A percentile compares a stretch with the other conserved stretches of the same genome.
These are phyloP conservation scores for Barbus barbus DNA, from an alignment of 2,113 vertebrate genomes.

Conservation along the genomic window DNA sequence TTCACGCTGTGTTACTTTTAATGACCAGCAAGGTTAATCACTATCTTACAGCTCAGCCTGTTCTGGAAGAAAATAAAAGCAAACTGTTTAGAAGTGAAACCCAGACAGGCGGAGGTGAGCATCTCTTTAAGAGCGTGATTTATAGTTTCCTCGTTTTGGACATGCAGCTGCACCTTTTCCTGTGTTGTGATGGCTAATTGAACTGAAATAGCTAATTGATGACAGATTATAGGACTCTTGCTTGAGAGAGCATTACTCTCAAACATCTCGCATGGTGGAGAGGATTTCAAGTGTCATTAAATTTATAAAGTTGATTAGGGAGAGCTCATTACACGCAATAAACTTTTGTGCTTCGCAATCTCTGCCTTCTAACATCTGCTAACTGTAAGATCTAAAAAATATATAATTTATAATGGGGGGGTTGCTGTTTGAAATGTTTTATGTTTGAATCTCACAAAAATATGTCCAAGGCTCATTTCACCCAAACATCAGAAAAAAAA, in stretches of 20 bases:
- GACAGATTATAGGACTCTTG: background rate
- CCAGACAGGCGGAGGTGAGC: background rate
- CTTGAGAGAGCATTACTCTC: slow-evolving; percentile 11
- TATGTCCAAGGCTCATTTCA: too few relatives aligned
- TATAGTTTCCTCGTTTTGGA: background rate
- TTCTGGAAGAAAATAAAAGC: background rate
- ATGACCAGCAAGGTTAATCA: slow-evolving; percentile 31
- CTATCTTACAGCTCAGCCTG: background rate
- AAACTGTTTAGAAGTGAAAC: background rate
- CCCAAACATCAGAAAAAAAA: background rate
- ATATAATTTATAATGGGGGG: background rate
- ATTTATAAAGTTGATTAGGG: slow-evolving; percentile 21
- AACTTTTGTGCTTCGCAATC: background rate
- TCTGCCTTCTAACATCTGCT: background rate
- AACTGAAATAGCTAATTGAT: slow-evolving; percentile 28
- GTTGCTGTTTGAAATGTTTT: too few relatives aligned
- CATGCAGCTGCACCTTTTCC: background rate
- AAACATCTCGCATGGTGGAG: slow-evolving; percentile 4
- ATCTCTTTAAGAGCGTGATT: background rate
- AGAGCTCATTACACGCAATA: slow-evolving; percentile 8
- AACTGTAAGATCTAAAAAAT: background rate
- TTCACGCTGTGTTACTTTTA: slow-evolving; percentile 35
- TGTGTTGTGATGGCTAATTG: background rate
- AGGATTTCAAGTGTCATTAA: slow-evolving; percentile 39
- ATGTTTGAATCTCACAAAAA: too few relatives aligned